Conservation (phyloP, 2,888 invertebrate genomes). For the Syrista parreyssii region DNA sequence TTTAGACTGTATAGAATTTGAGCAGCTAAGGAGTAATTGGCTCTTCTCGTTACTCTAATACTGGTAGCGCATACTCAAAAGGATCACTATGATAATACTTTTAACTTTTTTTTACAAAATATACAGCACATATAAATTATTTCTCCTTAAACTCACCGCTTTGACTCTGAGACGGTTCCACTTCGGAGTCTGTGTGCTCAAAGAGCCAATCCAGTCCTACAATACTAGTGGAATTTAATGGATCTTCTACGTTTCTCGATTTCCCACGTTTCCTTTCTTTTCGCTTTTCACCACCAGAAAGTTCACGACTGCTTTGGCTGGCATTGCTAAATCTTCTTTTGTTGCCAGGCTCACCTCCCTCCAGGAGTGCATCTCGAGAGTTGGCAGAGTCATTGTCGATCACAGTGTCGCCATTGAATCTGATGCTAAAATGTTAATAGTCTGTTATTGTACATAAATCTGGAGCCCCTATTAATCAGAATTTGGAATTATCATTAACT, state of each 20-base stretch:
- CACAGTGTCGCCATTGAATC: constrained; percentile 55
- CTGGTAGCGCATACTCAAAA: neutral
- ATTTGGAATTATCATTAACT: constrained; percentile 2
- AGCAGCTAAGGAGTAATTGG: neutral
- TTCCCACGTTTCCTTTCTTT: constrained; percentile 41
- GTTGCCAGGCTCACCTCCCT: constrained; percentile 46
- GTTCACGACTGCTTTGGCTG: constrained; percentile 62
- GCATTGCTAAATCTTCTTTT: constrained; percentile 60
- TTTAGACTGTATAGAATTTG: neutral
- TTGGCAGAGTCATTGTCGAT: constrained; percentile 59
- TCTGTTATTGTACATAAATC: neutral
- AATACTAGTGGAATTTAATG: constrained; percentile 66
- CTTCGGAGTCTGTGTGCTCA: constrained; percentile 60
- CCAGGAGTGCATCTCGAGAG: constrained; percentile 59
- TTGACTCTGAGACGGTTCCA: constrained; percentile 42
- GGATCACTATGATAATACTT: neutral
- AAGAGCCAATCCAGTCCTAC: constrained; percentile 76
- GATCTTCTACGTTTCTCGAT: constrained; percentile 54
- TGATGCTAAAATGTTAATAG: constrained; percentile 23
- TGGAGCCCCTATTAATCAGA: neutral
- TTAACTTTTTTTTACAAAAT: neutral
- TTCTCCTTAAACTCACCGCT: constrained; percentile 10
- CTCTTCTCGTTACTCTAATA: neutral
- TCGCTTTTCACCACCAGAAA: constrained; percentile 54
- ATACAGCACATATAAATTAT: neutral